Conservation (phyloP, 2,888 invertebrate genomes). For the Netelia virgata region DNA sequence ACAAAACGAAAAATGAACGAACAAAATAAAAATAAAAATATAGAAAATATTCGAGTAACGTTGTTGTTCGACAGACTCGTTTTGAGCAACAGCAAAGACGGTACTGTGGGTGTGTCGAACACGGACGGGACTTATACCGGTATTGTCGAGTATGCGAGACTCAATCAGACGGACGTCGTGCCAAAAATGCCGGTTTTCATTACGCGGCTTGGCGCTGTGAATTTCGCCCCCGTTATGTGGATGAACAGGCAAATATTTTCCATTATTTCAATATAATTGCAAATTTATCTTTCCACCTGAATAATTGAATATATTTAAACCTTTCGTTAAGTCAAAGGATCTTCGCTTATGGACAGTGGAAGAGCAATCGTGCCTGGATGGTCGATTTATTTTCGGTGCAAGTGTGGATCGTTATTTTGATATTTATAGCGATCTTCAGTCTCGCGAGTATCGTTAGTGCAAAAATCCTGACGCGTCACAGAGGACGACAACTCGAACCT, state of each 20-base stretch:
- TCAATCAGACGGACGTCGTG: slow-evolving; percentile 63
- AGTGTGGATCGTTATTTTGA: slow-evolving; percentile 67
- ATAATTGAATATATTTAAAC: not conserved
- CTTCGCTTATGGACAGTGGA: slow-evolving; percentile 39
- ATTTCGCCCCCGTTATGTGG: slow-evolving; percentile 69
- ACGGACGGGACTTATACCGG: slow-evolving; percentile 59
- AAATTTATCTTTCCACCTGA: not conserved
- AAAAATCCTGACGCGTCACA: slow-evolving; percentile 1
- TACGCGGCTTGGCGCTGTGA: slow-evolving; percentile 6
- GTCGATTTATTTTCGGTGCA: slow-evolving; percentile 68
- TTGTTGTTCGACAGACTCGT: slow-evolving; percentile 34
- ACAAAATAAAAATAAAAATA: not conserved
- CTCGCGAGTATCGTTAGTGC: slow-evolving; percentile 64
- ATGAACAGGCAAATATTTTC: slow-evolving; percentile 56
- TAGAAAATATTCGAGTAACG: not conserved
- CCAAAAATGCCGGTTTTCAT: slow-evolving; percentile 54
- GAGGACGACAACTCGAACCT: not conserved
- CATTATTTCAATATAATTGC: not conserved
- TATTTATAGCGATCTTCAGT: slow-evolving; percentile 65
- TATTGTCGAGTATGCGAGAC: slow-evolving; percentile 59
- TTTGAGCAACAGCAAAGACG: not conserved
- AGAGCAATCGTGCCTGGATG: slow-evolving; percentile 71
- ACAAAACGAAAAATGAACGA: not conserved
- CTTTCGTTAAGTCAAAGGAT: slow-evolving; percentile 15
- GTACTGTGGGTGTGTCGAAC: not conserved